phyloP scores from a whole-genome alignment of 2,888 invertebrate genomes.

The Spilarctia lutea region DNA sequence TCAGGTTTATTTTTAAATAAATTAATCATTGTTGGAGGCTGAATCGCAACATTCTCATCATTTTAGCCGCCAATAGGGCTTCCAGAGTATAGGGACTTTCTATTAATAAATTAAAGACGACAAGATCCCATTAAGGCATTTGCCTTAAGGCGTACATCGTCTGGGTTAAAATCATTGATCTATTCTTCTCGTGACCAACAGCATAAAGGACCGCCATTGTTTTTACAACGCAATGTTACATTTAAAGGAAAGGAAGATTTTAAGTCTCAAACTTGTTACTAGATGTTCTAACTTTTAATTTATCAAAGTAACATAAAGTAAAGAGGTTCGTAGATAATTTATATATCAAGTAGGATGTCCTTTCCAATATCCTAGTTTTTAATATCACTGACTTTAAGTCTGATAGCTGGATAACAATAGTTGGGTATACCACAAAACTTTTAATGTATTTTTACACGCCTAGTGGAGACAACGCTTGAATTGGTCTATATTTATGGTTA shows the following conservation, averaged over 20 bases:
- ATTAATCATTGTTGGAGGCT: too few species aligned
- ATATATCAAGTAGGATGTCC: not conserved
- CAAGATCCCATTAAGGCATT: too few species aligned
- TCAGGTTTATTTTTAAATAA: too few species aligned
- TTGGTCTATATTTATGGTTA: not conserved
- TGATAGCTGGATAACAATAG: not conserved
- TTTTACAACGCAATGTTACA: not conserved
- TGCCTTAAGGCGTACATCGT: too few species aligned
- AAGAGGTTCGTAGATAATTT: not conserved
- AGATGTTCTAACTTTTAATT: not conserved
- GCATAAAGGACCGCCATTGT: not conserved
- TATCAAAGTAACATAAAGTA: not conserved
- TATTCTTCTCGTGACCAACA: not conserved
- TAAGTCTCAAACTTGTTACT: not conserved
- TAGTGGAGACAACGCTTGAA: not conserved
- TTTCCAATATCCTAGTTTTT: not conserved
- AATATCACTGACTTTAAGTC: not conserved
- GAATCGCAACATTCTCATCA: too few species aligned
- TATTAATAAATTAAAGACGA: too few species aligned
- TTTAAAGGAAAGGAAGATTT: too few species aligned
- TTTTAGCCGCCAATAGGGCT: too few species aligned
- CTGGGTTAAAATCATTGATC: not conserved
- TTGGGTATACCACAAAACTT: not conserved
- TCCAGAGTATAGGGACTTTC: too few species aligned
- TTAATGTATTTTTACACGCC: not conserved